These are phyloP conservation scores for Carapus acus DNA, from an alignment of 2,797 vertebrate genomes.

Conservation along the genomic window DNA sequence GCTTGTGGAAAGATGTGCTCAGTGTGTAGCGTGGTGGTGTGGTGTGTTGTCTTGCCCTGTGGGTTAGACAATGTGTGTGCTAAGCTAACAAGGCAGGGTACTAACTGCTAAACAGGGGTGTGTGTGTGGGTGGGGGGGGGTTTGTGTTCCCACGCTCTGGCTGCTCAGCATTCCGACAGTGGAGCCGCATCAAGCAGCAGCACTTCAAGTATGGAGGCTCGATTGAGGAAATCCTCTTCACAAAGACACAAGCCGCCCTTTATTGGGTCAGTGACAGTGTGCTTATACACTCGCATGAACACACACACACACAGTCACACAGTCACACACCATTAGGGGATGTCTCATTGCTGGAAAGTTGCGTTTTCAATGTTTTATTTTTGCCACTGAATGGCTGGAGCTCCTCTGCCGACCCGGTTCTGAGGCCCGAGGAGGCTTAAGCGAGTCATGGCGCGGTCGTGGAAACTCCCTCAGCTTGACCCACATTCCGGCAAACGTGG, in stretches of 20 bases:
- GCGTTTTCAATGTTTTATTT: constrained; percentile 1
- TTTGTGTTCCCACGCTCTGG: constrained; percentile 27
- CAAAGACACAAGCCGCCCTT: constrained; percentile 31
- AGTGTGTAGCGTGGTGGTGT: too few relatives aligned
- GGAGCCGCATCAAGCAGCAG: constrained; percentile 32
- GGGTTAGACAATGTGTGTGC: too few relatives aligned
- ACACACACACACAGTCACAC: constrained; percentile 29
- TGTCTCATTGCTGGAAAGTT: not conserved
- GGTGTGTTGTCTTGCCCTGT: too few relatives aligned
- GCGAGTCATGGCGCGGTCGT: constrained; percentile 55
- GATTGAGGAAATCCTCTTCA: constrained; percentile 54
- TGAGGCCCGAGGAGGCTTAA: constrained; percentile 41
- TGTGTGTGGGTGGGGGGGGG: too few relatives aligned
- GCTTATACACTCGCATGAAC: constrained; percentile 9
- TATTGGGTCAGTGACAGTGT: constrained; percentile 41
- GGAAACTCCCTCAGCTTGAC: constrained; percentile 58
- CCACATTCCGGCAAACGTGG: constrained; percentile 60
- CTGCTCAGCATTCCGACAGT: constrained; percentile 41
- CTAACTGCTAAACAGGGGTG: too few relatives aligned
- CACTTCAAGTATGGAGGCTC: constrained; percentile 37
- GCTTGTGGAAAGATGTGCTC: too few relatives aligned
- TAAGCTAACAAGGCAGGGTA: too few relatives aligned
- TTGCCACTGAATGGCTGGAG: constrained; percentile 9
- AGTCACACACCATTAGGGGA: constrained; percentile 11
- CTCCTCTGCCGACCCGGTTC: constrained; percentile 8